Conservation (phyloP, 1,140 invertebrate genomes). For the Dreissena polymorpha region DNA sequence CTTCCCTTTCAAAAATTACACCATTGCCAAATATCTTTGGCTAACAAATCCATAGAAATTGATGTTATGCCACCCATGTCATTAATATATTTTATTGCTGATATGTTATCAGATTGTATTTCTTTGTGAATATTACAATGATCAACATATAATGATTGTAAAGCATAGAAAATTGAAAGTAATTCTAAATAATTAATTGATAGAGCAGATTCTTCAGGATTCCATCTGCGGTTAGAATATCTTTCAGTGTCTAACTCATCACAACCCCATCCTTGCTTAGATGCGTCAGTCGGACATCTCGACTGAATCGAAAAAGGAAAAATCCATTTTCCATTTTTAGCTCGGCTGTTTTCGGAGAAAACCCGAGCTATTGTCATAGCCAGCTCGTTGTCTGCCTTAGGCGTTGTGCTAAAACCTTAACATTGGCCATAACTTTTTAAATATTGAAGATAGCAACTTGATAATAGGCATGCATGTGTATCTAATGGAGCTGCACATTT, state of each 20-base stretch:
- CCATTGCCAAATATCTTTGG: conserved; percentile 49
- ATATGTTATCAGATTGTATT: conserved; percentile 44
- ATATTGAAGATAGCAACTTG: no score
- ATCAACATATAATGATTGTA: conserved; percentile 13
- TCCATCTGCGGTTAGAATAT: conserved; percentile 29
- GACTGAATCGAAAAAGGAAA: not conserved
- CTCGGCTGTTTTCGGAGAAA: no score
- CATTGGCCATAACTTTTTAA: no score
- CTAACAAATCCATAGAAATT: conserved; percentile 12
- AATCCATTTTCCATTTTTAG: conserved; percentile 55
- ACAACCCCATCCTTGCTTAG: not conserved
- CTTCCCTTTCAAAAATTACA: conserved; percentile 33
- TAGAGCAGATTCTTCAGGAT: not conserved
- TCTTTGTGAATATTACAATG: conserved; percentile 17
- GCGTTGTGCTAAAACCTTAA: no score
- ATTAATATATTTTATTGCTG: conserved; percentile 43
- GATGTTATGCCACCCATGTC: conserved; percentile 44
- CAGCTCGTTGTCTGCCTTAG: no score
- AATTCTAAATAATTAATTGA: conserved; percentile 39
- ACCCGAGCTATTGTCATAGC: no score
- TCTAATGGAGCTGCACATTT: no score
- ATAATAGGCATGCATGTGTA: no score
- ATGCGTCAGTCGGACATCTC: conserved; percentile 13
- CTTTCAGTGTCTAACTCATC: not conserved
- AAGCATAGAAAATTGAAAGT: conserved; percentile 36